These are phyloP conservation scores for Xiphophorus birchmanni DNA, from an alignment of 2,797 vertebrate genomes.

Conservation along the genomic window DNA sequence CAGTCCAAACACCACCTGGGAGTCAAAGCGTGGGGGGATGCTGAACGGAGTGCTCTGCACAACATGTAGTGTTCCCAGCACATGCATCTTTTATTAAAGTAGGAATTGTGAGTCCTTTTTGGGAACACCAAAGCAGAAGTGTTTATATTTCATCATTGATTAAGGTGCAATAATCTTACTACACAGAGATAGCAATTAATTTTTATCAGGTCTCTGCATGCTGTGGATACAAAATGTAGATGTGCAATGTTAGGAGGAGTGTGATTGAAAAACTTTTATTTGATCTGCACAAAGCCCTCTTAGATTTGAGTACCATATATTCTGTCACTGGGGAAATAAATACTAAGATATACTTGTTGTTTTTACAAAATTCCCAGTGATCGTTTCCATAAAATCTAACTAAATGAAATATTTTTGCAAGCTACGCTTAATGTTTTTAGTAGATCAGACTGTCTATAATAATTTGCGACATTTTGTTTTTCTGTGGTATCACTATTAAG, in stretches of 20 bases:
- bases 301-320: neutral
- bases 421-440: neutral
- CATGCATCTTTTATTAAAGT: conserved; percentile 50
- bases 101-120: conserved; percentile 29
- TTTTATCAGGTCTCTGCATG: neutral
- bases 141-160: conserved; percentile 26
- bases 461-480: neutral
- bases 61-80: conserved; percentile 23
- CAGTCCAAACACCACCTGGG: conserved; percentile 60
- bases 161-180: neutral
- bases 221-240: no score
- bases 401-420: neutral
- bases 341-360: neutral
- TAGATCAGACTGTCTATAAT: neutral
- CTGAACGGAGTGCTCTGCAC: conserved; percentile 14
- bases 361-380: neutral
- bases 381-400: neutral
- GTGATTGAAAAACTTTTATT: neutral
- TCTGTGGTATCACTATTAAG: neutral
- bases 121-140: conserved; percentile 7
- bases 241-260: neutral
- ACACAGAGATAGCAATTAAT: neutral
- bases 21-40: conserved; percentile 42
- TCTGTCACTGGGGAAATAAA: neutral
- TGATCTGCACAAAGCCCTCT: neutral